Conservation (phyloP, 2,888 invertebrate genomes). For the Lycaena phlaeas region DNA sequence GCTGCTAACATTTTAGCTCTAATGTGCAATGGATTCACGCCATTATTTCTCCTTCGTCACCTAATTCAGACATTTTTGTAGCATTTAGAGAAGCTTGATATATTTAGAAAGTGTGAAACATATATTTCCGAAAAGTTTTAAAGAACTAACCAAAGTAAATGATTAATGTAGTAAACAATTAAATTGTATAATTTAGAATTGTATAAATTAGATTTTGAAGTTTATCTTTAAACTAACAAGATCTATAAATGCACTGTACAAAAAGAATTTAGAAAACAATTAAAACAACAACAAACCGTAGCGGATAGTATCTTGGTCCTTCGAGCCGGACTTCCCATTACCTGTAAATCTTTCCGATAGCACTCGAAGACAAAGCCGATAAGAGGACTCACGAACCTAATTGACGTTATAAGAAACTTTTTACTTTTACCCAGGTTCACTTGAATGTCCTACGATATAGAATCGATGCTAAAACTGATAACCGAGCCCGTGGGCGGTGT, state of each 20-base stretch:
- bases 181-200: no score
- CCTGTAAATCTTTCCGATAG: conserved; percentile 60
- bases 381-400: conserved; percentile 53
- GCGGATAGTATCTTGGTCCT: conserved; percentile 31
- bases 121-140: no score
- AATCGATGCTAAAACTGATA: conserved; percentile 35
- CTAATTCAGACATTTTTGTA: no score
- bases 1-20: no score
- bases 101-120: no score
- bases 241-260: neutral
- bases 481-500: conserved; percentile 10
- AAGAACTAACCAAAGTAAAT: no score
- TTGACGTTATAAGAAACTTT: conserved; percentile 57
- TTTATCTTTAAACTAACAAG: no score
- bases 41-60: no score
- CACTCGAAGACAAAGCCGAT: conserved; percentile 38
- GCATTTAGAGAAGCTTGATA: no score
- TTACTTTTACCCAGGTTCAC: conserved; percentile 30
- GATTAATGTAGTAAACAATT: no score
- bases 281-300: conserved; percentile 25
- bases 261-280: conserved; percentile 25
- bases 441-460: conserved; percentile 29
- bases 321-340: conserved; percentile 34
- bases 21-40: no score
- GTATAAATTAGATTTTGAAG: no score